Evolutionary conservation across 2,888 invertebrate genomes (phyloP).

Genomic region (Phaedon cochleariae): DNA sequence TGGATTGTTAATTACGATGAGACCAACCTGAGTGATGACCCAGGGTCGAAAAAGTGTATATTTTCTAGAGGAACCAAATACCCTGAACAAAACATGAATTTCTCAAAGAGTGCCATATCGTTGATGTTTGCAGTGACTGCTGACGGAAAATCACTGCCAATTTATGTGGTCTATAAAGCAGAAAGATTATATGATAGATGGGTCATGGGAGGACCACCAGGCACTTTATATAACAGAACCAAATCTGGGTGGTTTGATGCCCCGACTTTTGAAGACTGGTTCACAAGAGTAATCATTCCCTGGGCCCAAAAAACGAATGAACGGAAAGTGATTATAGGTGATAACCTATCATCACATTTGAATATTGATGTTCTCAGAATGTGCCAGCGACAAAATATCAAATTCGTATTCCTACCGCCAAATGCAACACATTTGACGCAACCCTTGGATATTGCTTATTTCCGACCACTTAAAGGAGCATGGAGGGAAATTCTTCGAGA

Average conservation of each 20-base stretch:
- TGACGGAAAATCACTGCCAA: conserved; percentile 43
- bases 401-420: conserved; percentile 33
- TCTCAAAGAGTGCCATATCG: conserved; percentile 46
- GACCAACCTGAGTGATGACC: conserved; percentile 51
- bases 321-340: neutral
- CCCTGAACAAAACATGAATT: conserved; percentile 47
- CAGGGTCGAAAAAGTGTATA: too few relatives aligned
- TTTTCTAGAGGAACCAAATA: conserved; percentile 45
- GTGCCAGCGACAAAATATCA: conserved; percentile 29
- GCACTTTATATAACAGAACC: conserved; percentile 46
- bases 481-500: neutral
- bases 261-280: conserved; percentile 40
- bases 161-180: conserved; percentile 51
- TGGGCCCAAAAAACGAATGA: conserved; percentile 38
- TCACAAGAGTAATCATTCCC: conserved; percentile 41
- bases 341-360: too few relatives aligned
- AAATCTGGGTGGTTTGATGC: conserved; percentile 46
- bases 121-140: conserved; percentile 49
- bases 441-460: conserved; percentile 38
- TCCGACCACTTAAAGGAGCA: conserved; percentile 1
- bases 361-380: conserved; percentile 34
- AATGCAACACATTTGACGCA: conserved; percentile 42
- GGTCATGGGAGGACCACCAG: conserved; percentile 49
- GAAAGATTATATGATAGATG: conserved; percentile 48
- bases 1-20: conserved; percentile 44